Conservation (phyloP, 2,113 vertebrate genomes). For the Thamnaconus septentrionalis region DNA sequence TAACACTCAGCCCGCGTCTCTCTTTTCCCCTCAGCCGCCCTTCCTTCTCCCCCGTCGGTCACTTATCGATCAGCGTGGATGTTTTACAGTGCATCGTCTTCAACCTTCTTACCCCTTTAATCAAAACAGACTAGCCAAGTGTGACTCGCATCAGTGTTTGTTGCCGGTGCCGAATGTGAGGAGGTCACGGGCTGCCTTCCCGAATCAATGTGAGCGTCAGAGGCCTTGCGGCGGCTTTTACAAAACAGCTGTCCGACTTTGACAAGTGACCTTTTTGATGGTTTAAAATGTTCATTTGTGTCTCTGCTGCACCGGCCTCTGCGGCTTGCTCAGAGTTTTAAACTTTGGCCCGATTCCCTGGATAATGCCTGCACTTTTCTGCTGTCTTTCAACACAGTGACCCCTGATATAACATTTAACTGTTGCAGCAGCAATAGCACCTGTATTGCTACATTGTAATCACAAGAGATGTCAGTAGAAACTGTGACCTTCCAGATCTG, state of each 20-base stretch:
- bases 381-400: not conserved
- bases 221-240: slow-evolving; percentile 19
- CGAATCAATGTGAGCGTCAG: slow-evolving; percentile 4
- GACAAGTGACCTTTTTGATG: slow-evolving; percentile 53
- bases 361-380: not conserved
- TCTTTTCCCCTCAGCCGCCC: slow-evolving; percentile 4
- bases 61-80: slow-evolving; percentile 30
- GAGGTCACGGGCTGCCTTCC: slow-evolving; percentile 40
- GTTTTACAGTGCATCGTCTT: slow-evolving; percentile 13
- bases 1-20: slow-evolving; percentile 35
- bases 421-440: too few species aligned
- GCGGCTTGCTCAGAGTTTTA: too few species aligned
- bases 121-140: slow-evolving; percentile 20
- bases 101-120: not conserved
- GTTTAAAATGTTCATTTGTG: slow-evolving; percentile 35
- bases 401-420: not conserved
- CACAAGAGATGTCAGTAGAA: not conserved
- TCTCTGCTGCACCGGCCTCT: too few species aligned
- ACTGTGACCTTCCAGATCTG: not conserved
- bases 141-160: slow-evolving; percentile 29
- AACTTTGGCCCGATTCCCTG: not conserved
- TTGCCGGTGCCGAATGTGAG: slow-evolving; percentile 24
- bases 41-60: slow-evolving; percentile 6
- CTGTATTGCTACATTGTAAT: too few species aligned
- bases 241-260: slow-evolving; percentile 46